Percentiles rank a stretch among this genome's conserved stretches.
Conservation (phyloP, 2,797 vertebrate genomes). For the Lutjanus argentimaculatus region DNA sequence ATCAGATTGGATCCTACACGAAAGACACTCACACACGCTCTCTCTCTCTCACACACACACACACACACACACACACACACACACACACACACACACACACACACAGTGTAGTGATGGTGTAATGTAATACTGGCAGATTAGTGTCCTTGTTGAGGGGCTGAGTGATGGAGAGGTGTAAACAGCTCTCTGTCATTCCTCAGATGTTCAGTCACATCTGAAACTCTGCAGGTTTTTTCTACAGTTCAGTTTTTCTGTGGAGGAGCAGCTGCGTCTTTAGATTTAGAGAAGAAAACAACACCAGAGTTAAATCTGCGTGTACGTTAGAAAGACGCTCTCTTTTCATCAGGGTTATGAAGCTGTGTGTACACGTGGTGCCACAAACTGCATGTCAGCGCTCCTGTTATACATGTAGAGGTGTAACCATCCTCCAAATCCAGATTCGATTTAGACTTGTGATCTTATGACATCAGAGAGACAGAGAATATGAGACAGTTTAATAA, state of each 20-base stretch:
- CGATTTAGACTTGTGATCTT: too few relatives aligned
- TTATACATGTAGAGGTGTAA: too few relatives aligned
- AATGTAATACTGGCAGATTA: slow-evolving; percentile 9
- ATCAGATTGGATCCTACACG: slow-evolving; percentile 34
- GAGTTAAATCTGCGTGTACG: too few relatives aligned
- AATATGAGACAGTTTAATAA: too few relatives aligned
- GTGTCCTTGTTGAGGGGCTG: neutral
- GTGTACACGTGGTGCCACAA: too few relatives aligned
- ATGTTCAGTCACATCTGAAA: neutral
- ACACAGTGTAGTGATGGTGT: neutral
- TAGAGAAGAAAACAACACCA: too few relatives aligned
- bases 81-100: neutral
- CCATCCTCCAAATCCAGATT: too few relatives aligned
- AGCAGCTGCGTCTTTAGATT: neutral
- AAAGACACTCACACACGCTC: slow-evolving; percentile 2
- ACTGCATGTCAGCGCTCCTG: too few relatives aligned
- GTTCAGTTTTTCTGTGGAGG: neutral
- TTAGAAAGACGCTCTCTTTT: too few relatives aligned
- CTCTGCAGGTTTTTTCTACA: neutral
- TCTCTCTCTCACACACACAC: slow-evolving; percentile 18
- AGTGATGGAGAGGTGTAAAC: neutral
- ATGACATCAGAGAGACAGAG: too few relatives aligned
- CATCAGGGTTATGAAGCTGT: too few relatives aligned
- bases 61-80: neutral
- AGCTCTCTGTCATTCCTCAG: slow-evolving; percentile 9